Evolutionary conservation across 2,888 invertebrate genomes (phyloP).

Genomic region (Poecilobothrus nobilitatus): DNA sequence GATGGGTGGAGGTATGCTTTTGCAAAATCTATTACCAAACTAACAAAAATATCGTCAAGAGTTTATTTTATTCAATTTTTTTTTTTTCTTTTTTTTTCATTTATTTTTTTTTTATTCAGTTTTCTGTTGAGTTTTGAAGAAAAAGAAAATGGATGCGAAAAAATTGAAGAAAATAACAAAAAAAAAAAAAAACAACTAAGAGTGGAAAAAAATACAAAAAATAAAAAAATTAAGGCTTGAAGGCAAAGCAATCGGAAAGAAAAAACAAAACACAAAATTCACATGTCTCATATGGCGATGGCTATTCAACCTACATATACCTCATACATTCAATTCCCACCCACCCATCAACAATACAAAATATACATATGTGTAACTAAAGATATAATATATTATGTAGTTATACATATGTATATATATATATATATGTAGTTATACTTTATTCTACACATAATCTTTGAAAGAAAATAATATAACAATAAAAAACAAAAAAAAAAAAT

Average conservation of each 20-base stretch:
- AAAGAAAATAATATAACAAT: no score
- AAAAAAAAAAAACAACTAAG: not conserved
- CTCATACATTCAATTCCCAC: not conserved
- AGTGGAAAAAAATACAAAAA: not conserved
- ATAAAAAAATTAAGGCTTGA: not conserved
- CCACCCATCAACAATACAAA: not conserved
- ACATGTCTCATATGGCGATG: not conserved
- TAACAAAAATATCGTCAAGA: conserved; percentile 4
- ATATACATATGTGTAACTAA: not conserved
- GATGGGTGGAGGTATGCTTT: not conserved
- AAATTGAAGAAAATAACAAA: not conserved
- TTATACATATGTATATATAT: not conserved
- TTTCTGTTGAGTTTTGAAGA: no score
- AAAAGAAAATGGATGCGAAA: not conserved
- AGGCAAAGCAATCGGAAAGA: not conserved
- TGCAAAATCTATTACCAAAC: not conserved
- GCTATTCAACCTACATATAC: not conserved
- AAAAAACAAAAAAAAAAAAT: not conserved
- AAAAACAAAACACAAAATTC: not conserved
- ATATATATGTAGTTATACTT: not conserved
- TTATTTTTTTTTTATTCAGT: not conserved
- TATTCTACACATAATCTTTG: not conserved
- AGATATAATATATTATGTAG: not conserved
- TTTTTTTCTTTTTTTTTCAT: not conserved
- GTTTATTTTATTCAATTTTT: not conserved